Evolutionary conservation across 2,113 vertebrate genomes (phyloP), one percentile per base, ranked within the genome.

Genomic region (Lates calcarifer): DNA sequence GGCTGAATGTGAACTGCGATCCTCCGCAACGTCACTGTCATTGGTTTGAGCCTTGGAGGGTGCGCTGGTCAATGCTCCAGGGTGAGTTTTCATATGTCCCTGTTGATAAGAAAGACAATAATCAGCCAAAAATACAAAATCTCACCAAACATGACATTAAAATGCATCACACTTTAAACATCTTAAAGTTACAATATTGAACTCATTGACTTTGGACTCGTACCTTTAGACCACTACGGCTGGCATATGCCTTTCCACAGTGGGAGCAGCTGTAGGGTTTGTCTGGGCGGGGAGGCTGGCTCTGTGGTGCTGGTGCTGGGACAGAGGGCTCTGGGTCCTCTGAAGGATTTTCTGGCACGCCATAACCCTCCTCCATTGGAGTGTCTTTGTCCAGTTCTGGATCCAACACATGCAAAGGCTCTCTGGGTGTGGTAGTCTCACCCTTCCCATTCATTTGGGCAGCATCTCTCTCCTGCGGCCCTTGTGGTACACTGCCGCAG

Each of bases 41-140:
- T 83, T 89, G 88, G 89, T 87, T 67, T 87, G 91, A 77, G 77
- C 80, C 90, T 87, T 93, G 84, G 76, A 60, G 58, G 81, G 84
- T 29, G 90, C 82, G 55, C 51, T 92, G 64, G 63, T 85, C 69
- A 74, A 26, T 3, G 62, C 83, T 75, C 86, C 92, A 0, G 94
- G 92, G 70, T 96, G 95, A 39, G 81, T 91, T 89, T 95, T 96
- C 95, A 95, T 95, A 77, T 96, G 95, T 10, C 95, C 95, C 95
- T 96, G 91, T 85, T 33, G 66, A 87, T 26, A 66, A 8, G 15
- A 67, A 9, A 68, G n/a, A 82, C n/a, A 37, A 77, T 45, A 81
- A 4, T 39, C 17, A 65, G 39, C 20, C 3, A 57, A 33, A 37
- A 47, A 10, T 28, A 7, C 31, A 18, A 72, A 49, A 35, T 39